Evolutionary conservation across 1,140 invertebrate genomes (phyloP), one percentile per base, ranked within the genome.

Genomic region (Zaprionus inermis): DNA sequence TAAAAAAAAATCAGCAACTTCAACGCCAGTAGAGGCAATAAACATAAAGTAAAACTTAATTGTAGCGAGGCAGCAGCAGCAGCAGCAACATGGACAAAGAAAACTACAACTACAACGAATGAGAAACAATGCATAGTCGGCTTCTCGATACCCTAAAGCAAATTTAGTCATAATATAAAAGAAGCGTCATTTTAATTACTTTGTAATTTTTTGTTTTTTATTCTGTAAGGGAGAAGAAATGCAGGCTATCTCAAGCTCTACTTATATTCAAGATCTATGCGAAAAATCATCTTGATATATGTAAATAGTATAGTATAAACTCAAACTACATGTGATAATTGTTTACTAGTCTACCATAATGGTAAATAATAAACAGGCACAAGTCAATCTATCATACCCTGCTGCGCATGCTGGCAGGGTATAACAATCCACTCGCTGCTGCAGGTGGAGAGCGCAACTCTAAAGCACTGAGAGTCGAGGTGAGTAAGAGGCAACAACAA

Each of bases 11-110:
- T 36, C 41, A 9, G 55, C 70, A 75, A 60, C 76, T 68, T 61
- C 46, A 79, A 77, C 71, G 58, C 66, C 66, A 80, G 59, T 54
- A 72, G 81, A 73, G 78, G 81, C 80, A 72, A 81, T 85, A 90
- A 90, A 76, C 78, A 89, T 90, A 89, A 90, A 90, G 84, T 90
- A 85, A 84, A 85, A 89, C 85, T 90, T 85, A 89, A 90, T 89
- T 89, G 85, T 90, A 49, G 44, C 44, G 18, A 16, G n/a, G 38
- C 38, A 89, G 65, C 85, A 89, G 44, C 63, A 65, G 16, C 64
- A 59, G 18, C 46, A 41, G 54, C 44, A 63, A n/a, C 57, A 49
- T 18, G 30, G 56, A 14, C 41, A 44, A 46, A 49, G 18, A 49
- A 49, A 49, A 18, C 18, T 49, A 49, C 20, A 49, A 49, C 11